Evolutionary conservation across 2,113 vertebrate species (phyloP), one percentile per base, ranked within the genome.

Genomic region (Mirza zaza): DNA sequence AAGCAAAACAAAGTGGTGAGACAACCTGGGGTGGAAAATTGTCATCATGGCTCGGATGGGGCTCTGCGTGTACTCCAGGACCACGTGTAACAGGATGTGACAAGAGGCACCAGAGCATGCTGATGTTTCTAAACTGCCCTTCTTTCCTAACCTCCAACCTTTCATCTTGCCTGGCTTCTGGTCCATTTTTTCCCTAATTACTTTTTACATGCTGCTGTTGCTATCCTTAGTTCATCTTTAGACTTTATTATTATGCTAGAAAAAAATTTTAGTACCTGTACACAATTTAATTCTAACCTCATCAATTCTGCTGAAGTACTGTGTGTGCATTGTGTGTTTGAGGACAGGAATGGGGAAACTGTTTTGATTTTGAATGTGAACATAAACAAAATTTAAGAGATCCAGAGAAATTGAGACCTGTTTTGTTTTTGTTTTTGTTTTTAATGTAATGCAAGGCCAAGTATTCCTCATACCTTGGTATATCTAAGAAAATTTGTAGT

Each of bases 1-100:
- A 76, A 71, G 61, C 23, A 71, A 71, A 90, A 77, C 12, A 32
- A 57, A 55, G 23, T 59, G 34, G 29, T 14, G 75, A 52, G 59
- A 36, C 4, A 48, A 75, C 32, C 45, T 29, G 12, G 18, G 12
- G 6, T 52, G 7, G 57, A 39, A 34, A 59, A 21, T 57, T 50
- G 32, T 55, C 23, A 15, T 17, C 25, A 12, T 3, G 34, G 15
- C 20, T 50, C 21, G 36, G 42, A n/a, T 21, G 7, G 34, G n/a
- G 11, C 1, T 75, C 1, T n/a, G 1, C 5, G 4, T 29, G 0
- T 6, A 2, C 6, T 48, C 13, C 2, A 52, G 32, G 34, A 45
- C 73, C 25, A 63, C 13, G 57, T 0, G 25, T 1, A n/a, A 34
- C 50, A 20, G 1, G 12, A 10, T 20, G 55, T n/a, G 59, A 20